Percentiles rank a stretch among this genome's conserved stretches.
phyloP scores from a whole-genome alignment of 2,113 vertebrate species.

The Austrofundulus limnaeus region DNA sequence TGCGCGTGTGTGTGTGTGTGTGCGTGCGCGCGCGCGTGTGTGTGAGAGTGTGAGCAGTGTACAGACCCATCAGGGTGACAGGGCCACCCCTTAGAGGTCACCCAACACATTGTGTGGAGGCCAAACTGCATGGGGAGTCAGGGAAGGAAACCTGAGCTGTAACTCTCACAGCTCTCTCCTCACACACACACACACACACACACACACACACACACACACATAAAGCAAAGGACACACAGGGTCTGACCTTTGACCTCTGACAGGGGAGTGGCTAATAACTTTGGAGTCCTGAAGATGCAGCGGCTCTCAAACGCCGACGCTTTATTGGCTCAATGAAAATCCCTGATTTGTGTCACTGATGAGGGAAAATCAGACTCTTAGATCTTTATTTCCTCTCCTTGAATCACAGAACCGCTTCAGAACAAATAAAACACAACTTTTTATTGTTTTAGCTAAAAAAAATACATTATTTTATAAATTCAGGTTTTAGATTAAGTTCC shows the following conservation, averaged over 20 bases:
- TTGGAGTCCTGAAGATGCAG: conserved; percentile 31
- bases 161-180: conserved; percentile 58
- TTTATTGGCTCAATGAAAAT: conserved; percentile 14
- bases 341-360: conserved; percentile 14
- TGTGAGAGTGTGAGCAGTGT: conserved; percentile 29
- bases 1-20: not conserved
- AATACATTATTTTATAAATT: too few relatives aligned
- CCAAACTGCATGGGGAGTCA: conserved; percentile 60
- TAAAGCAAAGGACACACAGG: conserved; percentile 37
- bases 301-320: conserved; percentile 11
- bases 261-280: conserved; percentile 54
- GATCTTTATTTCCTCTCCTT: conserved; percentile 2
- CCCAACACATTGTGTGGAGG: conserved; percentile 72
- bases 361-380: conserved; percentile 2
- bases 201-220: conserved; percentile 7
- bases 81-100: conserved; percentile 76
- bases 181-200: conserved; percentile 22
- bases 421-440: too few relatives aligned
- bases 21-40: conserved; percentile 2
- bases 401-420: conserved; percentile 3
- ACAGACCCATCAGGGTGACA: conserved; percentile 66
- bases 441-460: too few relatives aligned
- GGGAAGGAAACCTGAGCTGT: conserved; percentile 73
- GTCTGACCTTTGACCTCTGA: conserved; percentile 47
- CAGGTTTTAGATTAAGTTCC: too few relatives aligned